Percentiles rank a stretch among this genome's conserved stretches.
Conservation (phyloP, 2,888 invertebrate species). For the Apamea crenata region DNA sequence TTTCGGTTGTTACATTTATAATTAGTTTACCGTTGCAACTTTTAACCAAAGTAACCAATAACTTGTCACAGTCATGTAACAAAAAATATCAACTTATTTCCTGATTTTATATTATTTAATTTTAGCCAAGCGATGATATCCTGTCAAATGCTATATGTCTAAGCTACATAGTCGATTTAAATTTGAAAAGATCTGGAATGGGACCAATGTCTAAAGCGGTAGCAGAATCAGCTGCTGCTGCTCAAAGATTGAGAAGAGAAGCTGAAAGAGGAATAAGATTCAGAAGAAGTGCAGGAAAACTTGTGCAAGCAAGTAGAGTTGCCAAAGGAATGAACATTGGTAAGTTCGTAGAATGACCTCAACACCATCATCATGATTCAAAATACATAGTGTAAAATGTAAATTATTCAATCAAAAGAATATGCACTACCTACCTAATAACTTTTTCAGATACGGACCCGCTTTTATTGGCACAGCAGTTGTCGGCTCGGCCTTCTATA, state of each 20-base stretch:
- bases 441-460: constrained; percentile 83
- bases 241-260: constrained; percentile 85
- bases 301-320: constrained; percentile 85
- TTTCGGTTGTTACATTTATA: constrained; percentile 1
- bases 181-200: constrained; percentile 88
- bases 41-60: background rate
- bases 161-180: constrained; percentile 85
- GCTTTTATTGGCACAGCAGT: constrained; percentile 85
- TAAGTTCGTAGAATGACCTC: constrained; percentile 56
- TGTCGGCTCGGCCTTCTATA: constrained; percentile 88
- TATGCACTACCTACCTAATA: too few species aligned
- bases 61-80: background rate
- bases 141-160: constrained; percentile 87
- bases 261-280: constrained; percentile 87
- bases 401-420: background rate
- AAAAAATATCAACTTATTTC: background rate
- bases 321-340: constrained; percentile 88
- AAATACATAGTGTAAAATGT: background rate
- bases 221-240: constrained; percentile 86
- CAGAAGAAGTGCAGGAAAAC: constrained; percentile 85
- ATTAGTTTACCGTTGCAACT: background rate
- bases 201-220: constrained; percentile 83
- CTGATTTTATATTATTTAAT: constrained; percentile 50
- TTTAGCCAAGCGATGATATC: constrained; percentile 83
- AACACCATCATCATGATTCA: background rate